Conservation (phyloP, 2,888 invertebrate genomes). For the Catocala sponsa region DNA sequence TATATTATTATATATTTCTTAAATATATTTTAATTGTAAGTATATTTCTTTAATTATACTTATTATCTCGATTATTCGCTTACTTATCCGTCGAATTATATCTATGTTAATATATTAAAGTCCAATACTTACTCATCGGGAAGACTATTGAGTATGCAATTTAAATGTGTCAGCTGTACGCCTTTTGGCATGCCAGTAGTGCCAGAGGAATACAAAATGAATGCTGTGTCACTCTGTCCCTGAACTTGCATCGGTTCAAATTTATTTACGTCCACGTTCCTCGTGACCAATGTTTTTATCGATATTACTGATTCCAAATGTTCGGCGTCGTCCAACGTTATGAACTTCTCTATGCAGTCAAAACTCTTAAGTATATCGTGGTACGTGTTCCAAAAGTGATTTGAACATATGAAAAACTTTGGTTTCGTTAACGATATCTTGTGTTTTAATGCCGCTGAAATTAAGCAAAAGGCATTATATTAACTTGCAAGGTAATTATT, state of each 20-base stretch:
- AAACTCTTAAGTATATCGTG: conserved; percentile 60
- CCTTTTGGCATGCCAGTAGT: conserved; percentile 91
- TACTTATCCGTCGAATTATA: conserved; percentile 50
- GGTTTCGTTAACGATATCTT: conserved; percentile 90
- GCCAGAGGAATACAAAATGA: conserved; percentile 90
- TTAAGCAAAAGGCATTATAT: background rate
- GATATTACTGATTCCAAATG: conserved; percentile 46
- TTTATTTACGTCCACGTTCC: conserved; percentile 58
- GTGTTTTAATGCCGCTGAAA: conserved; percentile 89
- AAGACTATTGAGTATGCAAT: conserved; percentile 77
- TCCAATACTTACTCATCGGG: conserved; percentile 66
- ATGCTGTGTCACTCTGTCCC: conserved; percentile 67
- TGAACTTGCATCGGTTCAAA: conserved; percentile 82
- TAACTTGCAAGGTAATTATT: too few relatives aligned
- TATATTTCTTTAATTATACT: too few relatives aligned
- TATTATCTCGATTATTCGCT: too few relatives aligned
- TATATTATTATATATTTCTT: too few relatives aligned
- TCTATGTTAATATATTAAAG: conserved; percentile 9
- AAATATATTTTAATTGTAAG: too few relatives aligned
- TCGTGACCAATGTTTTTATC: conserved; percentile 57
- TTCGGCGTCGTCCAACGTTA: conserved; percentile 61
- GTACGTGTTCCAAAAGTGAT: conserved; percentile 77
- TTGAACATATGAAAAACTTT: conserved; percentile 89
- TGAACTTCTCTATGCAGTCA: conserved; percentile 62
- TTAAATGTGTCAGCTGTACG: conserved; percentile 89